Evolutionary conservation across 2,888 invertebrate species (phyloP).

Genomic region (Chromoteleia sp.): DNA sequence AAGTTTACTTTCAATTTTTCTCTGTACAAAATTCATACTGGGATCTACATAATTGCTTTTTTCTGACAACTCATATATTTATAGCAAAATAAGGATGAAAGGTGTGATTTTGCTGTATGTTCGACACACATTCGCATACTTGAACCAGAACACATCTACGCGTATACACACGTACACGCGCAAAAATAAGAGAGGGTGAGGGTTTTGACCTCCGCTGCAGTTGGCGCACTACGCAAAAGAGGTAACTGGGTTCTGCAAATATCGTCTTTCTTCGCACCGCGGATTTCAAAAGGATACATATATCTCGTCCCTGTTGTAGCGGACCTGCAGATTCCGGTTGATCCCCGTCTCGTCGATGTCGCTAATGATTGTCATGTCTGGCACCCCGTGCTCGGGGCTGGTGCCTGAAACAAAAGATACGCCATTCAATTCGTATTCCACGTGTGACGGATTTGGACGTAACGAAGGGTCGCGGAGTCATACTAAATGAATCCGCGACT

Average conservation of each 20-base stretch:
- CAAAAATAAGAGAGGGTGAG: not conserved
- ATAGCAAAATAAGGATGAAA: too few species aligned
- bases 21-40: too few species aligned
- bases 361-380: slow-evolving; percentile 96
- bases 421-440: slow-evolving; percentile 37
- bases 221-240: slow-evolving; percentile 49
- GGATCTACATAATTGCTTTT: too few species aligned
- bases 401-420: slow-evolving; percentile 83
- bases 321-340: slow-evolving; percentile 93
- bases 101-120: too few species aligned
- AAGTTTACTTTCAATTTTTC: too few species aligned
- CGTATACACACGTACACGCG: slow-evolving; percentile 6
- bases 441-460: slow-evolving; percentile 27
- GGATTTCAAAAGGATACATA: slow-evolving; percentile 93
- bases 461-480: slow-evolving; percentile 3
- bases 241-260: slow-evolving; percentile 73
- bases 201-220: slow-evolving; percentile 14
- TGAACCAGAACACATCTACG: not conserved
- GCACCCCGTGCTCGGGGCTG: slow-evolving; percentile 90
- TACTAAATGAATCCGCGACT: slow-evolving; percentile 9
- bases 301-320: slow-evolving; percentile 93
- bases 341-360: slow-evolving; percentile 95
- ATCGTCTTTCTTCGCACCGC: slow-evolving; percentile 32
- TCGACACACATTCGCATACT: too few species aligned
- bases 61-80: too few species aligned